Evolutionary conservation across 2,113 vertebrate species (phyloP).

Genomic region (Hucho hucho): DNA sequence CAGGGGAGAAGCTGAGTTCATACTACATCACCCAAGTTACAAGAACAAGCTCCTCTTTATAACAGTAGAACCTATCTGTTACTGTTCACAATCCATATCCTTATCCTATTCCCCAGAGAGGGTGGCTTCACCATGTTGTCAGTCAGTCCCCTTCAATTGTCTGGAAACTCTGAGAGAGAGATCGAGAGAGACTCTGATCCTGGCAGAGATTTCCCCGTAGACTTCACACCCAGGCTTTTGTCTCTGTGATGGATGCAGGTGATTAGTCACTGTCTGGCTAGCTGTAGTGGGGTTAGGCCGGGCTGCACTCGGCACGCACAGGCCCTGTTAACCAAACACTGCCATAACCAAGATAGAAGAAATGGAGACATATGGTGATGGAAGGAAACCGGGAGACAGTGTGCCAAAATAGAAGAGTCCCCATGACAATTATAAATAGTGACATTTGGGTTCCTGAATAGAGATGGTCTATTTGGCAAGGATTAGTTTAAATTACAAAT

Average conservation of each 20-base stretch:
- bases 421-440: constrained; percentile 1
- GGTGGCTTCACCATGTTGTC: not conserved
- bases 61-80: not conserved
- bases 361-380: not conserved
- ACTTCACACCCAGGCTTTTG: constrained; percentile 7
- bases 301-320: too few relatives aligned
- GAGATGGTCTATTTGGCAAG: not conserved
- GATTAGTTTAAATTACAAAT: not conserved
- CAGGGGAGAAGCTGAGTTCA: not conserved
- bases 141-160: not conserved
- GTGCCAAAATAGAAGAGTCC: not conserved
- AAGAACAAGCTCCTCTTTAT: not conserved
- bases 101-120: not conserved
- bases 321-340: too few relatives aligned
- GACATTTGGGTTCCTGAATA: not conserved
- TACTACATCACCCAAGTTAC: not conserved
- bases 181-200: not conserved
- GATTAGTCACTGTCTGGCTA: not conserved
- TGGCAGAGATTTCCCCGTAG: not conserved
- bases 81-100: not conserved
- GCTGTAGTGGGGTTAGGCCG: not conserved
- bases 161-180: not conserved
- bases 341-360: not conserved
- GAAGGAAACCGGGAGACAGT: not conserved
- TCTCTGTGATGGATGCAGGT: constrained; percentile 1